phyloP scores from a whole-genome alignment of 1,140 invertebrate genomes.

The Apis cerana region DNA sequence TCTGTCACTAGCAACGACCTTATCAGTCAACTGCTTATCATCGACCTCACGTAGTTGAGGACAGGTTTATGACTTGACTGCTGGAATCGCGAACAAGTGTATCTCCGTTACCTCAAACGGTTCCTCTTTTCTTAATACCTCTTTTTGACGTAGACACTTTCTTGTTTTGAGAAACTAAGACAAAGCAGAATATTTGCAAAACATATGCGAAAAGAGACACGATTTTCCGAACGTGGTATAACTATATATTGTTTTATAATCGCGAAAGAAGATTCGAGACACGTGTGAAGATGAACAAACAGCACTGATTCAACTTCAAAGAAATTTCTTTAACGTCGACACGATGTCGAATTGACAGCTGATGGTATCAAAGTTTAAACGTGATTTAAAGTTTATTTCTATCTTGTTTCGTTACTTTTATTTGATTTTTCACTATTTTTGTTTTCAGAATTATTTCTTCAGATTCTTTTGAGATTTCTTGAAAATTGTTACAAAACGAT shows the following conservation, averaged over 20 bases:
- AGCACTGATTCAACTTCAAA: background rate
- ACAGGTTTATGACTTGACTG: constrained; percentile 56
- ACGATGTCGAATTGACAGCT: background rate
- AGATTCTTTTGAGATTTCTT: too few species aligned
- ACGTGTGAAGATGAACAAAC: background rate
- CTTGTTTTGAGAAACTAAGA: background rate
- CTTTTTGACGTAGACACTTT: background rate
- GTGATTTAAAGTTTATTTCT: background rate
- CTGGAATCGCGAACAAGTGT: constrained; percentile 41
- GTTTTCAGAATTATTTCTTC: too few species aligned
- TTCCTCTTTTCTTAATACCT: background rate
- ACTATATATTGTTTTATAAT: background rate
- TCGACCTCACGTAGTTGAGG: constrained; percentile 27
- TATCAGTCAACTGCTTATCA: constrained; percentile 54
- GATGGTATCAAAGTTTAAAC: background rate
- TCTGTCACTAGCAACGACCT: constrained; percentile 27
- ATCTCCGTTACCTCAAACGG: constrained; percentile 27
- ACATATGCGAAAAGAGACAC: background rate
- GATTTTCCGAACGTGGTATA: constrained; percentile 1
- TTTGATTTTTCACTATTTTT: background rate
- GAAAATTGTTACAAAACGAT: too few species aligned
- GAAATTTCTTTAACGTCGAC: background rate
- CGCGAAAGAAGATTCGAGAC: constrained; percentile 5
- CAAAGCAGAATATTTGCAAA: background rate
- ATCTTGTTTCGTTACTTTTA: background rate